phyloP scores from a whole-genome alignment of 2,797 vertebrate species.

The Acestrorhynchus altus region DNA sequence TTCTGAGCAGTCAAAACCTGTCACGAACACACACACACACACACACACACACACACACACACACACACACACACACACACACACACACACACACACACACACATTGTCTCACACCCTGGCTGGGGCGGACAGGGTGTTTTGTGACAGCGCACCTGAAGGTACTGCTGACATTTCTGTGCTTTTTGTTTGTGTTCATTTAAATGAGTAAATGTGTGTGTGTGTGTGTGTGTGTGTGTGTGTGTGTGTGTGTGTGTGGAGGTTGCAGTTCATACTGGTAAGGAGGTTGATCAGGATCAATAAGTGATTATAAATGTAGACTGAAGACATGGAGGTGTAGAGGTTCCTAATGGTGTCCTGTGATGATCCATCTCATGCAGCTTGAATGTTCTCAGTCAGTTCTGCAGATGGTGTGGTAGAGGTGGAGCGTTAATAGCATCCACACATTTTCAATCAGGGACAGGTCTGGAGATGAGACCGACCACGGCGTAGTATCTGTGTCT shows the following conservation, averaged over 20 bases:
- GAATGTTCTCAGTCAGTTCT: too few relatives aligned
- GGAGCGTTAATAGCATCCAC: too few relatives aligned
- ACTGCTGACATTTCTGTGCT: slow-evolving; percentile 39
- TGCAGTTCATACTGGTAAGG: not conserved
- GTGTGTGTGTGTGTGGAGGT: not conserved
- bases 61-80: not conserved
- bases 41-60: not conserved
- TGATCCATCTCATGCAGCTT: too few relatives aligned
- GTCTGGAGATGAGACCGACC: too few relatives aligned
- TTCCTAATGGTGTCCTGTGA: too few relatives aligned
- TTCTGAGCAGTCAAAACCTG: not conserved
- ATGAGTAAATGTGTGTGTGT: slow-evolving; percentile 10
- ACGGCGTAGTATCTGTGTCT: too few relatives aligned
- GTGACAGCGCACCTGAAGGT: slow-evolving; percentile 15
- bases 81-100: not conserved
- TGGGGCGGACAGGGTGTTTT: slow-evolving; percentile 41
- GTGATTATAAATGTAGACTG: not conserved
- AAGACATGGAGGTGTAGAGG: not conserved
- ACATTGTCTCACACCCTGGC: not conserved
- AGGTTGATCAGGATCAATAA: too few relatives aligned
- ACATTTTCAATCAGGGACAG: too few relatives aligned
- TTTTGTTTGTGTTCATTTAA: slow-evolving; percentile 37
- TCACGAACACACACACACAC: not conserved
- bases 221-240: slow-evolving; percentile 35
- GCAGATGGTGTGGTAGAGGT: too few relatives aligned